These are phyloP conservation scores for Solenopsis fugax DNA, from an alignment of 1,140 invertebrate species.

Conservation along the genomic window DNA sequence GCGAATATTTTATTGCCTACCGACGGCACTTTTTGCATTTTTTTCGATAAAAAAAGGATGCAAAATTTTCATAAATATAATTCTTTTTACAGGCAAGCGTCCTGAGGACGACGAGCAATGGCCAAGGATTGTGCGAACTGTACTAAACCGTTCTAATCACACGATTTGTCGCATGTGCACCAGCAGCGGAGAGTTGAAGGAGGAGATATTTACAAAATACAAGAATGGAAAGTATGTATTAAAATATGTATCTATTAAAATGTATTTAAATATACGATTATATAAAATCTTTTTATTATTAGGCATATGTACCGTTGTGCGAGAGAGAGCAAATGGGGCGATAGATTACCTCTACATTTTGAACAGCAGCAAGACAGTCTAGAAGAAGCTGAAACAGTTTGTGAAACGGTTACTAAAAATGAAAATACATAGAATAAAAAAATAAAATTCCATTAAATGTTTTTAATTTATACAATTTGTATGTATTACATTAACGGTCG, in stretches of 20 bases:
- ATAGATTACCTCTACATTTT: constrained; percentile 89
- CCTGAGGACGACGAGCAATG: constrained; percentile 87
- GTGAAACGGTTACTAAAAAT: neutral
- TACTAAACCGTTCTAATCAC: constrained; percentile 90
- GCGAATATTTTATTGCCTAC: neutral
- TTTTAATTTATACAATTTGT: too few relatives aligned
- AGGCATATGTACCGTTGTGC: constrained; percentile 91
- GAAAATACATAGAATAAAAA: constrained; percentile 14
- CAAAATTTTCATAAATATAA: constrained; percentile 18
- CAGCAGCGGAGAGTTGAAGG: constrained; percentile 90
- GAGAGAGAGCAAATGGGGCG: constrained; percentile 91
- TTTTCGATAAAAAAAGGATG: too few relatives aligned
- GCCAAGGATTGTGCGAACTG: constrained; percentile 92
- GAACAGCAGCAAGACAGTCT: constrained; percentile 42
- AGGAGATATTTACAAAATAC: constrained; percentile 91
- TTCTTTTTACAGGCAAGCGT: constrained; percentile 82
- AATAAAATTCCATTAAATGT: constrained; percentile 52
- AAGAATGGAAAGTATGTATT: constrained; percentile 90
- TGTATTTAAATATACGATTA: constrained; percentile 27
- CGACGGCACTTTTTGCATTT: neutral
- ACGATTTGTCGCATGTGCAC: constrained; percentile 93
- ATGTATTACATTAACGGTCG: too few relatives aligned
- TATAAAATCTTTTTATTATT: constrained; percentile 68
- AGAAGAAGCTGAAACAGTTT: neutral
- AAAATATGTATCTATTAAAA: constrained; percentile 24